Base-by-base conservation (phyloP, 1,140 invertebrate genomes). In the Alviniconcha marisindica region DNA sequence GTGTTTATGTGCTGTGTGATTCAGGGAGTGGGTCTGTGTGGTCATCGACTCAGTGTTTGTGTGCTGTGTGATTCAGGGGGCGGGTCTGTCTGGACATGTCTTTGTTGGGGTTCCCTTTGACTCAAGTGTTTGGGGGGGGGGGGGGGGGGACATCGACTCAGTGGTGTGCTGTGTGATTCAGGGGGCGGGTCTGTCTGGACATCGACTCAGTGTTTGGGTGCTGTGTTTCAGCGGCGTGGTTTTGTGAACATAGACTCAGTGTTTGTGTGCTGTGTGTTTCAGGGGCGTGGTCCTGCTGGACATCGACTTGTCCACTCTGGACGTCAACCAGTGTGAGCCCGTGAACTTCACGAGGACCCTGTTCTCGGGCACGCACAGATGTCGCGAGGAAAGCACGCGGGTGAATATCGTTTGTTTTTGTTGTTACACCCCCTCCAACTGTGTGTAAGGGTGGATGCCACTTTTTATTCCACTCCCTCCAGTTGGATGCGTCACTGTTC, bases 261-360 rank as follows among this genome's bases (percentile, higher is more conserved):
- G n/a, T n/a, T 85, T 14, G 38, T 80, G 38, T 15, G 97, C 92
- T 96, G 97, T 74, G 95, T 95, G 91, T 96, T 95, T 33, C 90
- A 94, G 94, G 77, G 94, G 94, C 40, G 92, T 93, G 21, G 92
- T 94, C 0, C 87, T 91, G 40, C 84, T 94, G 18, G 93, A 93
- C 78, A 90, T 94, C 73, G 90, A 93, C 83, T 83, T 94, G 21
- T 83, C 88, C 33, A 81, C 91, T 48, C 86, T 93, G 7, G 91
- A 93, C 63, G 92, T 94, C 76, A 91, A 94, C 88, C 94, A 94
- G 84, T 94, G 94, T 87, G 87, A 89, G 42, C 85, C 89, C 44
- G 87, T 92, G 44, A 85, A 88, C 36, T 85, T 89, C 38, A 86
- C 92, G 40, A 82, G 87, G 21, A 84, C 87, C 0, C 83, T 93